Evolutionary conservation across 1,140 invertebrate species (phyloP).

Genomic region (Drosophila kurseongensis): DNA sequence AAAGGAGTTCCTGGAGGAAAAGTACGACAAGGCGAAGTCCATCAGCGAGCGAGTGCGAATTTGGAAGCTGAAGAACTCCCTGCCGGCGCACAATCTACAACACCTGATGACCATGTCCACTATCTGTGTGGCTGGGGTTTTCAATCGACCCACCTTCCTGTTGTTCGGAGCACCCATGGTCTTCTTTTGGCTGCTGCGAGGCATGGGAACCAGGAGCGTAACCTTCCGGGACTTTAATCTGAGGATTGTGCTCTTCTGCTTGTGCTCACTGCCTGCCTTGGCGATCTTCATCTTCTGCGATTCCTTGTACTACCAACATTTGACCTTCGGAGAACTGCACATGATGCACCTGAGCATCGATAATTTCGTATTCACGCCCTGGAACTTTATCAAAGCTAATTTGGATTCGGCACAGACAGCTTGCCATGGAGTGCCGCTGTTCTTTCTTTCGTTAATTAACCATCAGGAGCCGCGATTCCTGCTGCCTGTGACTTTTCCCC

Average conservation of each 20-base stretch:
- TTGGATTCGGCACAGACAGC: slow-evolving; percentile 90
- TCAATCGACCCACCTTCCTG: slow-evolving; percentile 97
- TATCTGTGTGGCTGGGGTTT: slow-evolving; percentile 91
- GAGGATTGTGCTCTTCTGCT: slow-evolving; percentile 88
- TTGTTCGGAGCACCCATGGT: slow-evolving; percentile 93
- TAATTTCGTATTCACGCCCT: slow-evolving; percentile 94
- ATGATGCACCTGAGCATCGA: slow-evolving; percentile 89
- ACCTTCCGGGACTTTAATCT: slow-evolving; percentile 90
- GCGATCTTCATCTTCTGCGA: slow-evolving; percentile 90
- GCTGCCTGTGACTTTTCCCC: slow-evolving; percentile 91
- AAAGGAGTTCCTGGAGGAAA: slow-evolving; percentile 89
- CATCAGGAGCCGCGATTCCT: slow-evolving; percentile 97
- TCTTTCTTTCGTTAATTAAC: slow-evolving; percentile 92
- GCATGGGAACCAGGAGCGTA: slow-evolving; percentile 89
- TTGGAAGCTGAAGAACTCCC: slow-evolving; percentile 88
- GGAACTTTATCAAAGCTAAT: slow-evolving; percentile 97
- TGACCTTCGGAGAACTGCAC: slow-evolving; percentile 90
- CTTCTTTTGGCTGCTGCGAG: slow-evolving; percentile 95
- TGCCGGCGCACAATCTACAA: slow-evolving; percentile 90
- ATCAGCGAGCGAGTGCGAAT: slow-evolving; percentile 91
- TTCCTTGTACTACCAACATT: slow-evolving; percentile 92
- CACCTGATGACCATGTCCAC: slow-evolving; percentile 89
- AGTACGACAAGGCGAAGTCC: slow-evolving; percentile 88
- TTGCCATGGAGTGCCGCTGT: slow-evolving; percentile 92
- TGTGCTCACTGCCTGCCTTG: slow-evolving; percentile 88